Percentiles rank a stretch among this genome's conserved stretches.
Conservation (phyloP, 92 coral and sea anemone species). For the Phenganax marumi region DNA sequence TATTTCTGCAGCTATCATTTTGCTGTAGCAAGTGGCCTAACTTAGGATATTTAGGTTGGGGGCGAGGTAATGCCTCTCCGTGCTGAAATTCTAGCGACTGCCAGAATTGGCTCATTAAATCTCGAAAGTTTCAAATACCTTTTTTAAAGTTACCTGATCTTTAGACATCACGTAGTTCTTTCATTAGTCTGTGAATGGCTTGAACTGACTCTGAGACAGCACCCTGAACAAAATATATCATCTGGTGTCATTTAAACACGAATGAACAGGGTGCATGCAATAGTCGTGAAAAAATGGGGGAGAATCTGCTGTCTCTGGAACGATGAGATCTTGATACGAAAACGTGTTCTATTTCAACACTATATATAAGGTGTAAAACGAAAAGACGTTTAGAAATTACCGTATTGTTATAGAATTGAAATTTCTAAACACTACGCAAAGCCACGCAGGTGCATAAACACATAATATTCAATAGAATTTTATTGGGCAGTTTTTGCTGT, state of each 20-base stretch:
- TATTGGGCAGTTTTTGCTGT: too few relatives aligned
- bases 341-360: too few relatives aligned
- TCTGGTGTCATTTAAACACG: background rate
- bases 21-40: background rate
- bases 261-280: background rate
- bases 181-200: constrained; percentile 95
- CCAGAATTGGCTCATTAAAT: background rate
- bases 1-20: background rate
- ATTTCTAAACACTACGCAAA: too few relatives aligned
- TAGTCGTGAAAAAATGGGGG: background rate
- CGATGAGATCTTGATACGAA: too few relatives aligned
- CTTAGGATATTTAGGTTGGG: constrained; percentile 15
- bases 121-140: constrained; percentile 52
- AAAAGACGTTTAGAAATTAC: too few relatives aligned
- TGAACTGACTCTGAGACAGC: constrained; percentile 93
- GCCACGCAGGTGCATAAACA: too few relatives aligned
- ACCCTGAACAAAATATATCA: constrained; percentile 57
- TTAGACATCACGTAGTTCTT: constrained; percentile 90
- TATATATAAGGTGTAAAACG: too few relatives aligned
- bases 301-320: too few relatives aligned
- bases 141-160: constrained; percentile 87
- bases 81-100: background rate
- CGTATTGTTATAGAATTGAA: too few relatives aligned
- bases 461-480: too few relatives aligned
- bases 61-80: background rate